A percentile compares a stretch with the other conserved stretches of the same genome.
These are phyloP conservation scores for Formica exsecta DNA, from an alignment of 1,140 invertebrate species.

Conservation along the genomic window DNA sequence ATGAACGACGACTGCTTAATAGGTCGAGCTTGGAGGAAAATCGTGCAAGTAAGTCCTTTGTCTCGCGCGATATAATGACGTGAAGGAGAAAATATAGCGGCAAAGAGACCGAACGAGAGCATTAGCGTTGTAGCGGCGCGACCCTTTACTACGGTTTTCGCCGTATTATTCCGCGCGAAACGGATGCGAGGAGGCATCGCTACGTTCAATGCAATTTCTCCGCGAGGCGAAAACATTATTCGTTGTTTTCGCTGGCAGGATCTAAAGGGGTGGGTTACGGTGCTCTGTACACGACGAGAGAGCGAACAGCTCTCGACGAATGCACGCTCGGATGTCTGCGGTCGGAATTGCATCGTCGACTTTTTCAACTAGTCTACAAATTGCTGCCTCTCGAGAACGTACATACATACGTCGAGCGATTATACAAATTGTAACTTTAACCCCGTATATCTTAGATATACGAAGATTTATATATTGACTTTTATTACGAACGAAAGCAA, in stretches of 20 bases:
- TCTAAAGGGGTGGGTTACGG: conserved; percentile 32
- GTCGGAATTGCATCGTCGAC: conserved; percentile 44
- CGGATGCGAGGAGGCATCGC: conserved; percentile 54
- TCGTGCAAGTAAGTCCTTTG: conserved; percentile 49
- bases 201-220: conserved; percentile 59
- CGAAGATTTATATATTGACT: background rate
- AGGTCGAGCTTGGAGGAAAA: conserved; percentile 33
- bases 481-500: background rate
- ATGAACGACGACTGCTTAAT: conserved; percentile 30
- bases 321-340: conserved; percentile 20
- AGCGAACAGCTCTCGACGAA: conserved; percentile 43
- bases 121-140: background rate
- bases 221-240: conserved; percentile 42
- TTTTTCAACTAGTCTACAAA: conserved; percentile 53
- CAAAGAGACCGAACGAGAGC: background rate
- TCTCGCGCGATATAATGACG: conserved; percentile 55
- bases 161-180: conserved; percentile 64
- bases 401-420: conserved; percentile 10
- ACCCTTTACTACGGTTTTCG: conserved; percentile 10
- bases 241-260: conserved; percentile 51
- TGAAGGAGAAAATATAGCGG: conserved; percentile 53
- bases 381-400: conserved; percentile 4
- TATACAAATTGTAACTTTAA: conserved; percentile 7
- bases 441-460: background rate
- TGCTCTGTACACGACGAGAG: conserved; percentile 22